These are phyloP conservation scores for Hesperia comma DNA, from an alignment of 2,888 invertebrate species.

Conservation along the genomic window DNA sequence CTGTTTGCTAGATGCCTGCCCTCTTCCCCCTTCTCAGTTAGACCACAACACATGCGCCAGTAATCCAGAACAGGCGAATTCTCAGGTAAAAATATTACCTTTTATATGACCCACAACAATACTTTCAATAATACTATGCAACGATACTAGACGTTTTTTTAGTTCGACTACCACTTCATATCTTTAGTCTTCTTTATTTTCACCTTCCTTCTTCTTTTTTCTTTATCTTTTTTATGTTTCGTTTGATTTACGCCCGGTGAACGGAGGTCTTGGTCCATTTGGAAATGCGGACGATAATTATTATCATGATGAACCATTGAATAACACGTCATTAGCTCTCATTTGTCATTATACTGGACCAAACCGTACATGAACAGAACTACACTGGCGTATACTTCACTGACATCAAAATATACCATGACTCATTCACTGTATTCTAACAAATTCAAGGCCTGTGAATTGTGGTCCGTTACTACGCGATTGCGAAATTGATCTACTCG, in stretches of 20 bases:
- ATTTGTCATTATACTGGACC: slow-evolving; percentile 70
- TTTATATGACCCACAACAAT: slow-evolving; percentile 81
- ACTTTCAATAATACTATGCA: slow-evolving; percentile 81
- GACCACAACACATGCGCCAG: slow-evolving; percentile 92
- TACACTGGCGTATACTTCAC: slow-evolving; percentile 82
- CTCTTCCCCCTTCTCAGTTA: slow-evolving; percentile 93
- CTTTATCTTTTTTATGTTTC: slow-evolving; percentile 61
- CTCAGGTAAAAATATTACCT: slow-evolving; percentile 86
- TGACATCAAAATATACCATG: slow-evolving; percentile 74
- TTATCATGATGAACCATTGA: slow-evolving; percentile 52
- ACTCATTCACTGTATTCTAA: slow-evolving; percentile 77
- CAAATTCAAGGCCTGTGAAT: slow-evolving; percentile 71
- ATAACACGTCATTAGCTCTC: slow-evolving; percentile 73
- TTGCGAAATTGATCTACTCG: slow-evolving; percentile 53
- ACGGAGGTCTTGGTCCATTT: slow-evolving; percentile 57
- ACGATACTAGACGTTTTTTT: slow-evolving; percentile 77
- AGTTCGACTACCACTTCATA: slow-evolving; percentile 79
- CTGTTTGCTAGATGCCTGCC: slow-evolving; percentile 98
- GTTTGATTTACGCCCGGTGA: slow-evolving; percentile 67
- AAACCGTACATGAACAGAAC: slow-evolving; percentile 78
- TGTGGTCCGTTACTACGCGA: slow-evolving; percentile 72
- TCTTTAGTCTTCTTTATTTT: slow-evolving; percentile 74
- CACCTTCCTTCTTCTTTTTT: slow-evolving; percentile 62
- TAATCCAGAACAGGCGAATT: slow-evolving; percentile 88
- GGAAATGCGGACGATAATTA: slow-evolving; percentile 42